phyloP scores from a whole-genome alignment of 1,140 invertebrate genomes.

The Drosophila trapezifrons region DNA sequence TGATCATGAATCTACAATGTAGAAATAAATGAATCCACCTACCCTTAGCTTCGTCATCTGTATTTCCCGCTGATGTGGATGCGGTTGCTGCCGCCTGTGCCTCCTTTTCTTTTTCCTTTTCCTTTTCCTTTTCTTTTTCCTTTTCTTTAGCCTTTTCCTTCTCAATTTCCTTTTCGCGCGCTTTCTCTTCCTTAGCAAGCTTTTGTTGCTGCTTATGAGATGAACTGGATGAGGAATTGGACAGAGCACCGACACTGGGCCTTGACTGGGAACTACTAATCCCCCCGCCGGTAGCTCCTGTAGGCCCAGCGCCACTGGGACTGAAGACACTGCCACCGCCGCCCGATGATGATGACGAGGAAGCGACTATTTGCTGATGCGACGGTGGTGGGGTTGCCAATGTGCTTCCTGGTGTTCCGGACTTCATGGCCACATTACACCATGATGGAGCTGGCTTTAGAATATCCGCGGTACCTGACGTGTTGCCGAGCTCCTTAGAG shows the following conservation, averaged over 20 bases:
- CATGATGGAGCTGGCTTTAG: conserved; percentile 82
- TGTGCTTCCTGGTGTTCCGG: conserved; percentile 43
- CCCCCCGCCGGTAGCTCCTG: conserved; percentile 25
- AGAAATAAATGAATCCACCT: neutral
- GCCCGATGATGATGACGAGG: conserved; percentile 73
- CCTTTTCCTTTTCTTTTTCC: conserved; percentile 37
- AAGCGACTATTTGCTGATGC: conserved; percentile 70
- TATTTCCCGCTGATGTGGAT: conserved; percentile 60
- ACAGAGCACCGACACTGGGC: conserved; percentile 77
- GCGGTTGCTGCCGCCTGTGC: conserved; percentile 36
- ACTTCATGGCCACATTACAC: conserved; percentile 79
- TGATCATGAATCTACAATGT: too few species aligned
- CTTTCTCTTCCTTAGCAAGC: conserved; percentile 54
- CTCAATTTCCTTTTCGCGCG: conserved; percentile 59
- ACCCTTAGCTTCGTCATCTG: conserved; percentile 83
- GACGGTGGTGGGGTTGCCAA: conserved; percentile 49
- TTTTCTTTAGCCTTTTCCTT: conserved; percentile 34
- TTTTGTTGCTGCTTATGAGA: conserved; percentile 67
- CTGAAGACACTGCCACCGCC: conserved; percentile 76
- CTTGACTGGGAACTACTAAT: conserved; percentile 72
- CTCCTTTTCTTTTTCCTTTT: conserved; percentile 21
- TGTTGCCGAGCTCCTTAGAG: conserved; percentile 58
- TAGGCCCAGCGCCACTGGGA: conserved; percentile 53
- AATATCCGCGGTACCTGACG: conserved; percentile 63
- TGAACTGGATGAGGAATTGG: conserved; percentile 75